phyloP scores from a whole-genome alignment of 2,797 vertebrate species.

The Coluber constrictor region DNA sequence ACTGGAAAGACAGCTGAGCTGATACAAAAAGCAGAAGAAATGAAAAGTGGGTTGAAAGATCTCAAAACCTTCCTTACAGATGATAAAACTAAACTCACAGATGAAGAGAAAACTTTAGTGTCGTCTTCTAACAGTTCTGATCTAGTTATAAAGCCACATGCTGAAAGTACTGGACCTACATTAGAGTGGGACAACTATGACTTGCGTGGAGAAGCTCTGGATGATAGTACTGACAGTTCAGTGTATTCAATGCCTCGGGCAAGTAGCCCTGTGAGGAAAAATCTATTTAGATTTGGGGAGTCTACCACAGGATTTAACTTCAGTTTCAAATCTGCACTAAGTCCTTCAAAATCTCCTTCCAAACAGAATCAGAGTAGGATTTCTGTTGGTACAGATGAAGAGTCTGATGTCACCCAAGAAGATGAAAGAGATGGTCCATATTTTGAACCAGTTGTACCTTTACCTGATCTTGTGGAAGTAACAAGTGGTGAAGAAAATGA shows the following conservation, averaged over 20 bases:
- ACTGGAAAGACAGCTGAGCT: slow-evolving; percentile 90
- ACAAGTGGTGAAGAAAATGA: slow-evolving; percentile 97
- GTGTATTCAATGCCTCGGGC: slow-evolving; percentile 83
- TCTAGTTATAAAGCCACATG: slow-evolving; percentile 72
- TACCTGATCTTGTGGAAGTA: slow-evolving; percentile 90
- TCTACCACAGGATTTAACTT: slow-evolving; percentile 91
- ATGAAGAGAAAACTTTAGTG: slow-evolving; percentile 70
- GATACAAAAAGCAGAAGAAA: slow-evolving; percentile 97
- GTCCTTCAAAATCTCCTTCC: slow-evolving; percentile 91
- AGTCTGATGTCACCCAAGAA: slow-evolving; percentile 88
- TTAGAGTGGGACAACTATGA: slow-evolving; percentile 96
- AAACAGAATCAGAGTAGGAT: slow-evolving; percentile 88
- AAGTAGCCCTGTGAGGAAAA: slow-evolving; percentile 85
- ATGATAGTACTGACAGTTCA: slow-evolving; percentile 83
- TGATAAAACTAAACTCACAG: slow-evolving; percentile 83
- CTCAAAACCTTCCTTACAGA: slow-evolving; percentile 91
- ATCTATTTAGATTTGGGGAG: slow-evolving; percentile 94
- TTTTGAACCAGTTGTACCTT: slow-evolving; percentile 94
- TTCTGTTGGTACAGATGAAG: slow-evolving; percentile 90
- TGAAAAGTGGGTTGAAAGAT: slow-evolving; percentile 95
- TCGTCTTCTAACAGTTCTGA: slow-evolving; percentile 63
- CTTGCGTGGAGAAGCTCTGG: slow-evolving; percentile 81
- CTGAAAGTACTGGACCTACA: slow-evolving; percentile 80
- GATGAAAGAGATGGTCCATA: slow-evolving; percentile 93
- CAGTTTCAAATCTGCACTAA: slow-evolving; percentile 92